A percentile compares a stretch with the other conserved stretches of the same genome.
Conservation (phyloP, 2,113 vertebrate genomes). For the Chionodraco myersi region DNA sequence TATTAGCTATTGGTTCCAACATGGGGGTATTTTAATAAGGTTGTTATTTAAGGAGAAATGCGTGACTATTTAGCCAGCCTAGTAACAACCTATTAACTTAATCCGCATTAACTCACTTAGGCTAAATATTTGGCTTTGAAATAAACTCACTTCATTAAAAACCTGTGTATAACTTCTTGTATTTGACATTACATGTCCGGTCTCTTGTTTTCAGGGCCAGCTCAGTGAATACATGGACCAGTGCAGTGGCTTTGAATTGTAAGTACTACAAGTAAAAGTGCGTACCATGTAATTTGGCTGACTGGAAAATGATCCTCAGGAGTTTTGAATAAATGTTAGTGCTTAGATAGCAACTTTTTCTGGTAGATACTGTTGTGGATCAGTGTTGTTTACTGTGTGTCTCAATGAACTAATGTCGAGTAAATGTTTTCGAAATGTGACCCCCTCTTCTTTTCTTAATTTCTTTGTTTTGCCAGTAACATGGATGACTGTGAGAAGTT, state of each 20-base stretch:
- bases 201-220: slow-evolving; percentile 83
- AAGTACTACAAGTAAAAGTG: slow-evolving; percentile 75
- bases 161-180: too few relatives aligned
- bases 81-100: not conserved
- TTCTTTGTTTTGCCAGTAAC: slow-evolving; percentile 83
- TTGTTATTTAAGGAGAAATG: not conserved
- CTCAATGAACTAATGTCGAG: slow-evolving; percentile 9
- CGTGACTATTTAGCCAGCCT: not conserved
- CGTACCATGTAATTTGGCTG: not conserved
- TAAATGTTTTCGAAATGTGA: slow-evolving; percentile 21
- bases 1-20: not conserved
- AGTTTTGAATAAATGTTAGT: not conserved
- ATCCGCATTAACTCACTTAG: not conserved
- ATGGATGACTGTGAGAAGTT: slow-evolving; percentile 99
- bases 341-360: not conserved
- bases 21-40: not conserved
- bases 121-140: not conserved
- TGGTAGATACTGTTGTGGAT: not conserved
- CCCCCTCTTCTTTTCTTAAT: slow-evolving; percentile 11
- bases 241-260: slow-evolving; percentile 95
- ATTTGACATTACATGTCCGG: slow-evolving; percentile 13
- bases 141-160: not conserved
- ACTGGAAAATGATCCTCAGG: not conserved
- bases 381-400: not conserved
- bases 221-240: slow-evolving; percentile 97